phyloP scores from a whole-genome alignment of 2,888 invertebrate genomes.

The Ennomos erosarius region DNA sequence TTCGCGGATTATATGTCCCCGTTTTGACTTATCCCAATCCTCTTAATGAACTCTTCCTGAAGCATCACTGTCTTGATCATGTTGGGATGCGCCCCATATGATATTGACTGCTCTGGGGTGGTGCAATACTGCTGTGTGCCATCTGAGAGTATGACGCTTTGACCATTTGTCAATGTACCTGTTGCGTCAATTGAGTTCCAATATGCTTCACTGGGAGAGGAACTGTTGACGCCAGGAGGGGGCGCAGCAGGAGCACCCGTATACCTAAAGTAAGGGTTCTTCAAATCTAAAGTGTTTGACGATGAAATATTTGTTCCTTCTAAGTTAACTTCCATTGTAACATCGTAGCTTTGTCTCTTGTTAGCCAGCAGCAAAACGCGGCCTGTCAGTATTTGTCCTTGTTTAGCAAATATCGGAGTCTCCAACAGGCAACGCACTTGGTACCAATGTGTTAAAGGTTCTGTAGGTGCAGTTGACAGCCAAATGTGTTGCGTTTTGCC shows the following conservation, averaged over 20 bases:
- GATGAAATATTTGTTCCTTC: slow-evolving; percentile 95
- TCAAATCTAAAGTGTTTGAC: slow-evolving; percentile 97
- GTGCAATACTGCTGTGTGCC: slow-evolving; percentile 75
- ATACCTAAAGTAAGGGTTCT: slow-evolving; percentile 99
- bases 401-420: slow-evolving; percentile 96
- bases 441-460: slow-evolving; percentile 99
- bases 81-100: slow-evolving; percentile 75
- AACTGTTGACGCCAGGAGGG: slow-evolving; percentile 95
- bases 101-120: slow-evolving; percentile 68
- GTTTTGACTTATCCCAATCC: slow-evolving; percentile 83
- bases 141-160: slow-evolving; percentile 74
- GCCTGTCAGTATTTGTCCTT: slow-evolving; percentile 96
- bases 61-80: slow-evolving; percentile 83
- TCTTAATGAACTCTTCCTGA: slow-evolving; percentile 82
- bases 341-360: slow-evolving; percentile 99
- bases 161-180: slow-evolving; percentile 77
- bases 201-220: slow-evolving; percentile 97
- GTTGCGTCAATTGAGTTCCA: slow-evolving; percentile 94
- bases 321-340: slow-evolving; percentile 96
- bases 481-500: slow-evolving; percentile 96
- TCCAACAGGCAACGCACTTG: slow-evolving; percentile 98
- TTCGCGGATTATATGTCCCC: slow-evolving; percentile 83
- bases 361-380: slow-evolving; percentile 95
- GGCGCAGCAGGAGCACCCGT: slow-evolving; percentile 96
- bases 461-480: slow-evolving; percentile 99